phyloP scores from a whole-genome alignment of 2,797 vertebrate genomes.

The Champsocephalus gunnari region DNA sequence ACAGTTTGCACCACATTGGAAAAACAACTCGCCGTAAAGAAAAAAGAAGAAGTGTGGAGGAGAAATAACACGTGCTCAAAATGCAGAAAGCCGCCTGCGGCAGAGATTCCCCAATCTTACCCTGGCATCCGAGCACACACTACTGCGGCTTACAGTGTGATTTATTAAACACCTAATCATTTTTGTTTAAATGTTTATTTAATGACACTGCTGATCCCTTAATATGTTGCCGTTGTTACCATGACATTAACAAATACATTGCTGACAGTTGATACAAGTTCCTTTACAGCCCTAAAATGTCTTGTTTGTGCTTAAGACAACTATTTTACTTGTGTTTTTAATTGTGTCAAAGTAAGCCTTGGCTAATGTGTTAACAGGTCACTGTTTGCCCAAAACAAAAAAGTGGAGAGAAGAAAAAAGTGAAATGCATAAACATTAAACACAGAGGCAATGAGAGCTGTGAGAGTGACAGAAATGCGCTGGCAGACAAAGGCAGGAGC shows the following conservation, averaged over 20 bases:
- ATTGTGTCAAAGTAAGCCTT: slow-evolving; percentile 35
- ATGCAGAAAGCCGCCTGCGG: slow-evolving; percentile 28
- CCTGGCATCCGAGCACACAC: slow-evolving; percentile 13
- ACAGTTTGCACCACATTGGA: slow-evolving; percentile 42
- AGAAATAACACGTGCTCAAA: slow-evolving; percentile 45
- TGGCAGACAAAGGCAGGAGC: slow-evolving; percentile 77
- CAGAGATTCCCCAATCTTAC: slow-evolving; percentile 31
- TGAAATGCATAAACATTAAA: slow-evolving; percentile 67
- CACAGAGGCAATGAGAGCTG: slow-evolving; percentile 46
- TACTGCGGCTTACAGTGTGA: slow-evolving; percentile 14
- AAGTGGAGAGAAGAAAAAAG: slow-evolving; percentile 5
- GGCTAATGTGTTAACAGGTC: slow-evolving; percentile 56
- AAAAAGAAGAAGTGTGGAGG: slow-evolving; percentile 18
- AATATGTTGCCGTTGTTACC: slow-evolving; percentile 51
- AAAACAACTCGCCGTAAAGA: slow-evolving; percentile 48
- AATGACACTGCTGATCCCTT: slow-evolving; percentile 6
- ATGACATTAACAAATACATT: slow-evolving; percentile 46
- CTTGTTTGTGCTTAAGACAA: background rate
- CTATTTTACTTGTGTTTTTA: slow-evolving; percentile 39
- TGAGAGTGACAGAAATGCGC: slow-evolving; percentile 73
- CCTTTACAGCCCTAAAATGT: slow-evolving; percentile 18
- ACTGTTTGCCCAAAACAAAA: slow-evolving; percentile 26
- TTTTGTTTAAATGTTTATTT: slow-evolving; percentile 38
- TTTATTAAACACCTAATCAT: slow-evolving; percentile 50
- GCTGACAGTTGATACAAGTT: background rate